Base-by-base conservation (phyloP, 2,888 invertebrate genomes). In the Alloscopus bannaensis region DNA sequence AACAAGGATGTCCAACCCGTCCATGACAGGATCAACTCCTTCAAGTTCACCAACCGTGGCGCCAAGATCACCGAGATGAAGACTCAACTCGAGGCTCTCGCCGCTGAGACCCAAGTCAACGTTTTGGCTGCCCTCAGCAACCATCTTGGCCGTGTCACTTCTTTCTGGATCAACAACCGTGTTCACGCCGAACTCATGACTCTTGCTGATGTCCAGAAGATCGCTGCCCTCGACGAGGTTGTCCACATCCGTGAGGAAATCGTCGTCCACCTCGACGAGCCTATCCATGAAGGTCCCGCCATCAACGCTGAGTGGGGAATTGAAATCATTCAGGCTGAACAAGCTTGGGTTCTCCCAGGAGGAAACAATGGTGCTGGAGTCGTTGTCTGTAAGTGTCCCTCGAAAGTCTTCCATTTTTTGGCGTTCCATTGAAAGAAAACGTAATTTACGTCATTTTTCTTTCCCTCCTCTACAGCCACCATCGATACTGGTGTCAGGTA, bases 241-340 rank as follows among this genome's bases (percentile, higher is more conserved):
- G 8, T 16, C 8, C 45, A 64, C 24, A 26, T 71, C 64, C 52
- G 55, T 24, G 26, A 64, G 20, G 77, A 64, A 50, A 26, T 18
- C 3, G 26, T 69, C 28, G 28, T 42, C 4, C 24, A 40, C 62
- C 20, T 62, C 24, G 62, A 42, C 16, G 52, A 68, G n/a, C 66
- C 66, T 1, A 47, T 50, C 18, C 20, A 13, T n/a, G 57, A 3
- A 1, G 29, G 36, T 16, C 18, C 29, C n/a, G n/a, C 6, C 3
- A 18, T 65, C 29, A 45, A 65, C 8, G 65, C 55, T 11, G 78
- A 72, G 55, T 82, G 82, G 82, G 80, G 80, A 6, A 24, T 82
- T 28, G 55, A 36, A 0, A 64, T 50, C 11, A 73, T 82, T 29
- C 26, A 66, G 42, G 82, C 76, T 18, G 64, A 50, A 0, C 2